Evolutionary conservation across 2,113 vertebrate genomes (phyloP).

Genomic region (Chloroceryle aenea): DNA sequence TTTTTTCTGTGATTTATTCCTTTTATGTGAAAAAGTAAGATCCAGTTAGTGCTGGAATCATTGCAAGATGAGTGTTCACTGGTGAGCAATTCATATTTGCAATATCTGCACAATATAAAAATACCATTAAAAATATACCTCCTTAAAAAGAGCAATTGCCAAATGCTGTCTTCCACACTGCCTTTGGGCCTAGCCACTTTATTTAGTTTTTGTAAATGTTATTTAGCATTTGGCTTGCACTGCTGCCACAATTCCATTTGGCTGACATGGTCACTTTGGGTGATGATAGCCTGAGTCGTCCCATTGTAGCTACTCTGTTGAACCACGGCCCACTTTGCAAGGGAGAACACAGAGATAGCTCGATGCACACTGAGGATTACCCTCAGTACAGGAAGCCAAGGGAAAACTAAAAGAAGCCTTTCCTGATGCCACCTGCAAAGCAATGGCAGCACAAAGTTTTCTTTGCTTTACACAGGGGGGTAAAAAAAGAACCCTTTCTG

Average conservation of each 20-base stretch:
- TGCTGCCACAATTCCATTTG: not conserved
- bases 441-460: not conserved
- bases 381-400: not conserved
- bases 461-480: not conserved
- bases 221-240: not conserved
- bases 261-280: not conserved
- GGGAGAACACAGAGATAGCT: not conserved
- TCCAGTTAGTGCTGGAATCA: not conserved
- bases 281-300: not conserved
- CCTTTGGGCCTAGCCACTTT: not conserved
- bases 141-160: slow-evolving; percentile 44
- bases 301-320: not conserved
- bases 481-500: not conserved
- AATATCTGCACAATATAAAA: slow-evolving; percentile 48
- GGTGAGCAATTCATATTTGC: slow-evolving; percentile 48
- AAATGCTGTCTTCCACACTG: not conserved
- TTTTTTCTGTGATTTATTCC: slow-evolving; percentile 7
- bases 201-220: not conserved
- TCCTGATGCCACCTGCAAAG: not conserved
- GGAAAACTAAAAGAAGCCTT: not conserved
- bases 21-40: slow-evolving; percentile 6
- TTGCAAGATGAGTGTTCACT: slow-evolving; percentile 30
- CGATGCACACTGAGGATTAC: not conserved
- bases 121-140: slow-evolving; percentile 37
- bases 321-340: not conserved